phyloP scores from a whole-genome alignment of 2,113 vertebrate species.

The Peromyscus maniculatus region DNA sequence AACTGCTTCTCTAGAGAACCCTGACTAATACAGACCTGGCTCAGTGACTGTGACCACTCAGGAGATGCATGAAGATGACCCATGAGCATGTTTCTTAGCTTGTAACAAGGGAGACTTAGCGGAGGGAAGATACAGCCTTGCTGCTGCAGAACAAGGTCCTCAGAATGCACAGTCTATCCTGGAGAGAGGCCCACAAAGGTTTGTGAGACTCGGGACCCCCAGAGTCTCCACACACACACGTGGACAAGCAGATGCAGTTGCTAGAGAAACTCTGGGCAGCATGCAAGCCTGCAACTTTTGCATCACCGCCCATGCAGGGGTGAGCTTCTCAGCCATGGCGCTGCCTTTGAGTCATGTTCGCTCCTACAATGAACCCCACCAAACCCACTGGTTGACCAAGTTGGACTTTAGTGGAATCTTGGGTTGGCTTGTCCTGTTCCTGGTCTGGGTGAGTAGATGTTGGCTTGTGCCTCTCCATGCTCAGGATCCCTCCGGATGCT shows the following conservation, averaged over 20 bases:
- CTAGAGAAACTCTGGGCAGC: neutral
- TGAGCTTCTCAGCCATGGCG: neutral
- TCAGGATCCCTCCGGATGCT: neutral
- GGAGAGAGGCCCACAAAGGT: neutral
- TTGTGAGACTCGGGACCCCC: neutral
- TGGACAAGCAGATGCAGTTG: neutral
- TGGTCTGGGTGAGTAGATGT: neutral
- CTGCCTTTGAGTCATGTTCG: neutral
- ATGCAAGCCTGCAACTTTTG: no score
- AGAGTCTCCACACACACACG: neutral
- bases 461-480: no score
- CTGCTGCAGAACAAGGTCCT: neutral
- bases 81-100: neutral
- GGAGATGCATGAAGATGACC: neutral
- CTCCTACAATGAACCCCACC: no score
- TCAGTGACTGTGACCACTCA: neutral
- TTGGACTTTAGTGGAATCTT: no score
- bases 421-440: neutral
- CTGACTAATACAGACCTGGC: no score
- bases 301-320: neutral
- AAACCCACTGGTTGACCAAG: neutral
- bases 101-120: no score
- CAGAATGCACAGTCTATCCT: neutral
- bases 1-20: neutral
- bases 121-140: neutral